These are phyloP conservation scores for Cephalopterus ornatus DNA, from an alignment of 2,113 vertebrate species.

Conservation along the genomic window DNA sequence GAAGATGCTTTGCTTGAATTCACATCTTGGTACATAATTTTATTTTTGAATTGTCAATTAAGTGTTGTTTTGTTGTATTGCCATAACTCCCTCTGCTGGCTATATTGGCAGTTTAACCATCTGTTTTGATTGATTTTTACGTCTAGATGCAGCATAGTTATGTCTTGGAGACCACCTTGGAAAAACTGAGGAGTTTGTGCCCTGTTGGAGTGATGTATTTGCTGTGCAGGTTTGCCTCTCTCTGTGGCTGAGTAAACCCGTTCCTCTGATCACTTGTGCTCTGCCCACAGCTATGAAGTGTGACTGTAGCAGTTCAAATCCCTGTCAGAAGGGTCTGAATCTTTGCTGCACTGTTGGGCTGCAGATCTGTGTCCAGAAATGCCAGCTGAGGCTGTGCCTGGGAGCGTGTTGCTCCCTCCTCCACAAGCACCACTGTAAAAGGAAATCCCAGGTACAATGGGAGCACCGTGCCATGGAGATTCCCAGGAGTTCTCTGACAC, in stretches of 20 bases:
- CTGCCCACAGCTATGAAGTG: background rate
- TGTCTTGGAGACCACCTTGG: background rate
- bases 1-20: background rate
- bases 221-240: background rate
- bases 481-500: background rate
- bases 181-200: background rate
- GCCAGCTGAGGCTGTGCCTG: background rate
- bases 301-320: background rate
- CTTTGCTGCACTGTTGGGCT: background rate
- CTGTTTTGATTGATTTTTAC: background rate
- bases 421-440: background rate
- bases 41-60: background rate
- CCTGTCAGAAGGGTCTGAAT: background rate
- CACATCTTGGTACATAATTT: background rate
- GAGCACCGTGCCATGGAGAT: accelerated
- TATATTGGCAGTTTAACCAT: background rate
- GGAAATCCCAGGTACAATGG: background rate
- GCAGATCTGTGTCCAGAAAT: background rate
- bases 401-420: background rate
- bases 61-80: background rate
- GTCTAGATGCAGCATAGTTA: background rate
- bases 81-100: slow-evolving; percentile 32
- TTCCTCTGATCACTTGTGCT: background rate
- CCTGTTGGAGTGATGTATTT: background rate
- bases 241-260: background rate